Evolutionary conservation across 2,113 vertebrate species (phyloP).

Genomic region (Desmodus rotundus): DNA sequence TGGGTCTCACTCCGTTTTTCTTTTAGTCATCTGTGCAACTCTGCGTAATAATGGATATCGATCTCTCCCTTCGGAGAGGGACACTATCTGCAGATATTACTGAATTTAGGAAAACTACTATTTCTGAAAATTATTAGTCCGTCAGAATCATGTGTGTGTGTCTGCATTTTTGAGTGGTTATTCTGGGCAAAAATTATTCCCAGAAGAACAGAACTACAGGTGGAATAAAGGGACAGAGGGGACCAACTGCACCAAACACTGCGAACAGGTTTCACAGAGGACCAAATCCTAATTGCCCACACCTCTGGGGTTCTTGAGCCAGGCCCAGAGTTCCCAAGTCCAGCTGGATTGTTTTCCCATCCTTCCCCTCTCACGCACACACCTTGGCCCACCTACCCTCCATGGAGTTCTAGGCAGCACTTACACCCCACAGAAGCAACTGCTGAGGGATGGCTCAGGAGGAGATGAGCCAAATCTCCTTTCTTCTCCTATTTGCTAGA

Average conservation of each 20-base stretch:
- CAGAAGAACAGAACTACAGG: not conserved
- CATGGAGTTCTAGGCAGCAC: not conserved
- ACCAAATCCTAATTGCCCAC: not conserved
- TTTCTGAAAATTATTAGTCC: not conserved
- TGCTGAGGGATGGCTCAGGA: not conserved
- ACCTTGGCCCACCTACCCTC: not conserved
- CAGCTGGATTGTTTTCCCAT: not conserved
- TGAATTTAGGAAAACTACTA: not conserved
- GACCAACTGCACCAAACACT: not conserved
- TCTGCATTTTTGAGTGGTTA: not conserved
- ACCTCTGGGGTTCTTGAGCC: not conserved
- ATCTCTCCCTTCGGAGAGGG: not conserved
- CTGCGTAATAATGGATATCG: not conserved
- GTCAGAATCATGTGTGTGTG: not conserved
- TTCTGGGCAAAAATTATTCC: not conserved
- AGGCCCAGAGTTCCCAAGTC: not conserved
- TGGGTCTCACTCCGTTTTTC: not conserved
- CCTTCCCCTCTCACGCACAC: not conserved
- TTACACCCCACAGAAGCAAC: not conserved
- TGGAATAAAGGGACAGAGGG: not conserved
- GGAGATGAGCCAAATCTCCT: not conserved
- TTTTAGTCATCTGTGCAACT: not conserved
- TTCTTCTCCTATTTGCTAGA: not conserved
- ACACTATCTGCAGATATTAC: not conserved
- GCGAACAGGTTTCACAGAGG: not conserved